Evolutionary conservation across 2,888 invertebrate genomes (phyloP).

Genomic region (Drosophila prolongata): DNA sequence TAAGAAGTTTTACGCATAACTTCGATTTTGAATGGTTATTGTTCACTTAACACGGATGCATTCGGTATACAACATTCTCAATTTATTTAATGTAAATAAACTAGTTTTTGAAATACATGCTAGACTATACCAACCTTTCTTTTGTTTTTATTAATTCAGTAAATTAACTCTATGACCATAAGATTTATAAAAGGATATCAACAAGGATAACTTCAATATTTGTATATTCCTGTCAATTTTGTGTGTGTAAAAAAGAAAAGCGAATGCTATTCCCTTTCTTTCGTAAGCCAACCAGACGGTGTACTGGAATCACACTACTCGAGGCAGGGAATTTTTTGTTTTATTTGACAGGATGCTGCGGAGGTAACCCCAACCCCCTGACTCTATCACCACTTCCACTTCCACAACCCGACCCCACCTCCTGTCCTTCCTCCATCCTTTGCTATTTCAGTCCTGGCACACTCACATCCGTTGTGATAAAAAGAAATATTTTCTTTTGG

Average conservation of each 20-base stretch:
- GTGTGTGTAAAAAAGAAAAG: constrained; percentile 34
- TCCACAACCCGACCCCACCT: constrained; percentile 14
- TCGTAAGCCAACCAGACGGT: constrained; percentile 3
- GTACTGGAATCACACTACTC: constrained; percentile 37
- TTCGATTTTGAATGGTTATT: too few relatives aligned
- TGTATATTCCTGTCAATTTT: not conserved
- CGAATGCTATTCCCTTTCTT: constrained; percentile 15
- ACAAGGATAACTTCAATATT: too few relatives aligned
- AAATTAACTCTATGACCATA: too few relatives aligned
- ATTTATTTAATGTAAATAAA: too few relatives aligned
- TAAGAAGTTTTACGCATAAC: too few relatives aligned
- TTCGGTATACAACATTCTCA: too few relatives aligned
- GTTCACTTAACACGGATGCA: too few relatives aligned
- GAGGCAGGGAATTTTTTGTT: constrained; percentile 64
- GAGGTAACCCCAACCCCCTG: constrained; percentile 8
- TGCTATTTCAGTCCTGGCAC: constrained; percentile 74
- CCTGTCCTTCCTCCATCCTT: constrained; percentile 27
- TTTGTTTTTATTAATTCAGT: too few relatives aligned
- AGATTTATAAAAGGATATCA: too few relatives aligned
- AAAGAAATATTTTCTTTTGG: constrained; percentile 81
- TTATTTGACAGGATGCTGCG: constrained; percentile 64
- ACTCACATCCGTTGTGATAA: constrained; percentile 81
- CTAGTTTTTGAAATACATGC: too few relatives aligned
- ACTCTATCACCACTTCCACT: constrained; percentile 18
- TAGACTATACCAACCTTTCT: too few relatives aligned